phyloP scores from a whole-genome alignment of 2,888 invertebrate species.

The Colletes collaris region DNA sequence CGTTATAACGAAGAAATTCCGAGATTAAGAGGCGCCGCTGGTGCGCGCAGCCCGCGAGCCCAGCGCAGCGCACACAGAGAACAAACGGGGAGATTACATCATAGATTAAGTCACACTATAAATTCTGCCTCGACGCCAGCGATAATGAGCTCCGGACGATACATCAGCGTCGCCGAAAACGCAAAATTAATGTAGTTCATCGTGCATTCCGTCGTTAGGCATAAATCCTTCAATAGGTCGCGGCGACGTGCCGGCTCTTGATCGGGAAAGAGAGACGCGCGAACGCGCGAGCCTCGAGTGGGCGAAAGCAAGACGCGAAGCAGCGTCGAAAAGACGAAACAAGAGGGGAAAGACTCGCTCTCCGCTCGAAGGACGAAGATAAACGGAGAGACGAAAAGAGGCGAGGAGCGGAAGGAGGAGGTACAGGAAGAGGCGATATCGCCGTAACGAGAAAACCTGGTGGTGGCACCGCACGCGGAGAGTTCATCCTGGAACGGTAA shows the following conservation, averaged over 20 bases:
- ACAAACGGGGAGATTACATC: conserved; percentile 69
- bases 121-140: conserved; percentile 63
- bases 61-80: conserved; percentile 27
- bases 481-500: conserved; percentile 62
- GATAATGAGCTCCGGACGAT: conserved; percentile 69
- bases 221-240: conserved; percentile 64
- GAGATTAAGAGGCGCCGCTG: conserved; percentile 67
- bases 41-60: conserved; percentile 11
- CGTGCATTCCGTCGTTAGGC: conserved; percentile 56
- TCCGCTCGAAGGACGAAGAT: conserved; percentile 17
- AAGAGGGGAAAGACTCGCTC: not conserved
- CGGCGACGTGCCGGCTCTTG: conserved; percentile 27
- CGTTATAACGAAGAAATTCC: conserved; percentile 75
- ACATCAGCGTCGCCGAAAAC: conserved; percentile 68
- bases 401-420: conserved; percentile 31
- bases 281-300: not conserved
- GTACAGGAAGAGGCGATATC: conserved; percentile 59
- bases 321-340: not conserved
- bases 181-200: conserved; percentile 70
- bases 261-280: conserved; percentile 20
- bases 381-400: conserved; percentile 7
- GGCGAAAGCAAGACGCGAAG: not conserved
- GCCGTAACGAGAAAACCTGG: conserved; percentile 32
- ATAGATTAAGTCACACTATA: conserved; percentile 69
- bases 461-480: conserved; percentile 50